Evolutionary conservation across 1,140 invertebrate genomes (phyloP).

Genomic region (Drosophila ananassae): DNA sequence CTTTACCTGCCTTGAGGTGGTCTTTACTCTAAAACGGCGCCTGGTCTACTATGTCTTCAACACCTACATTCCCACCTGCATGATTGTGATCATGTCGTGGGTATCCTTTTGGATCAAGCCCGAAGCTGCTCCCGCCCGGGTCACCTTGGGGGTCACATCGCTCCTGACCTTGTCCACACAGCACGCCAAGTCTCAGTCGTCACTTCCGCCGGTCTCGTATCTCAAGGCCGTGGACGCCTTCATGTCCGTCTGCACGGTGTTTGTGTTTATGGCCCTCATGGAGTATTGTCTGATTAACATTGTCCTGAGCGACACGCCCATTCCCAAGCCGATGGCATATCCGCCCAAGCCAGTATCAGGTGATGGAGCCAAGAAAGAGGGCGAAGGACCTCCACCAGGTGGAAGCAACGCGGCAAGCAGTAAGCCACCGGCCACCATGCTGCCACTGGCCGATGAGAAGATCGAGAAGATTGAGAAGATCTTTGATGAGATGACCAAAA

Average conservation of each 20-base stretch:
- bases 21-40: constrained; percentile 93
- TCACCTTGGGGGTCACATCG: constrained; percentile 95
- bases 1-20: constrained; percentile 94
- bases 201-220: constrained; percentile 94
- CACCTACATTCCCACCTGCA: constrained; percentile 93
- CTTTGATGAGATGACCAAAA: constrained; percentile 83
- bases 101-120: constrained; percentile 97
- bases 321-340: constrained; percentile 82
- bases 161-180: constrained; percentile 95
- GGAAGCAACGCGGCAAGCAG: constrained; percentile 35
- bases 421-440: constrained; percentile 61
- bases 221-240: constrained; percentile 95
- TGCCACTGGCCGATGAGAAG: constrained; percentile 72
- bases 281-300: constrained; percentile 97
- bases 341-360: constrained; percentile 78
- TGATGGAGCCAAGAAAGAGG: constrained; percentile 65
- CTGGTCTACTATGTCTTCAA: constrained; percentile 95
- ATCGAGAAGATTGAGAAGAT: constrained; percentile 83
- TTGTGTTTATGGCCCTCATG: constrained; percentile 97
- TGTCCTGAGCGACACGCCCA: constrained; percentile 86
- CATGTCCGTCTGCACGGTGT: constrained; percentile 95
- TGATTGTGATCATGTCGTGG: constrained; percentile 96
- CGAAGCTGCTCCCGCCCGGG: constrained; percentile 93
- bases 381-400: constrained; percentile 40
- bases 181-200: constrained; percentile 95